Base-by-base conservation (phyloP, 2,888 invertebrate species). In the Synanthedon vespiformis region DNA sequence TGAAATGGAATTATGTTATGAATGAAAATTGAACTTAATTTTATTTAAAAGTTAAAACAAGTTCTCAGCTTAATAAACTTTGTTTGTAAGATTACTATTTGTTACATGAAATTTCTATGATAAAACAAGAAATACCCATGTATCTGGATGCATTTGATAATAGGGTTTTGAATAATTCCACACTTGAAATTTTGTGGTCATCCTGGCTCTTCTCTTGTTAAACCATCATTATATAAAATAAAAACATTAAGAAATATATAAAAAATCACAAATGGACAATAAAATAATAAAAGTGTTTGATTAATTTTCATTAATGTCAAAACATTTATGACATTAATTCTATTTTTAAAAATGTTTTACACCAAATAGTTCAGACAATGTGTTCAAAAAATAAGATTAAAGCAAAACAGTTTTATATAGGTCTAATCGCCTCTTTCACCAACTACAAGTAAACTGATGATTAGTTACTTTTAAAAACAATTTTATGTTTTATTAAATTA, bases 151-250 rank as follows among this genome's bases (percentile, higher is more conserved):
- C 85, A 88, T 82, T 76, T 85, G 81, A 62, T 86, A 87, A 73
- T 82, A 81, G 56, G 87, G 83, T 69, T 87, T 84, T 40, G 85
- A 87, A 72, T 81, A 86, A 72, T 87, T 87, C 86, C 86, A 87
- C 69, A 87, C 86, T 84, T 82, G 87, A 83, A 88, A 88, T 86
- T 87, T 88, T 72, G 82, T 74, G 54, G 82, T 85, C 87, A 88
- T 86, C 63, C 71, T 83, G 68, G 65, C 57, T 63, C 66, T 64
- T 56, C 57, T 53, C 57, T 53, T 61, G 55, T 73, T 71, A 77
- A 61, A 72, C 61, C 73, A 72, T 74, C 79, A 83, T 81, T 70
- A 65, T 79, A 72, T 56, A 72, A 68, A 74, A 74, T 65, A 57
- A 68, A 73, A 68, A 73, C 59, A 65, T 60, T 64, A 68, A 68